Conservation (phyloP, 2,113 vertebrate genomes). For the Crotophaga sulcirostris region DNA sequence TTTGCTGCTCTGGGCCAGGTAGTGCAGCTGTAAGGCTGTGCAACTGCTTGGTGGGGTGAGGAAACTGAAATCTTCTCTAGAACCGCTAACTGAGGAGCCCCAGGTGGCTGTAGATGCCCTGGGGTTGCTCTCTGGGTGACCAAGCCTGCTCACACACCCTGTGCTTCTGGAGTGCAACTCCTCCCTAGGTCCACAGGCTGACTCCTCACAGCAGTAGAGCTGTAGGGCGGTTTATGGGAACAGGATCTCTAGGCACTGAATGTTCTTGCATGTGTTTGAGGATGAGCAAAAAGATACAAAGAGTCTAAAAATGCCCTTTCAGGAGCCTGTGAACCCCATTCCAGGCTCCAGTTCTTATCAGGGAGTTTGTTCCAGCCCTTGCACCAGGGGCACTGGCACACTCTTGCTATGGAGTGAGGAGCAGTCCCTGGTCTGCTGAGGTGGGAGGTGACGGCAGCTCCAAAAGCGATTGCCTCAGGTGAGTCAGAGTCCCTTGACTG, state of each 20-base stretch:
- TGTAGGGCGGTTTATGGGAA: background rate
- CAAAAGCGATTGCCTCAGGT: rapidly evolving
- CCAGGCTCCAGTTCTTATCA: background rate
- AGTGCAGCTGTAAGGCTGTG: background rate
- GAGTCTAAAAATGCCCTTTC: background rate
- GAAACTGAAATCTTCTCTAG: background rate
- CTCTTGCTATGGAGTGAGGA: background rate
- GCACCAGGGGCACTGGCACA: rapidly evolving
- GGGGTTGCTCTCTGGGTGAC: background rate
- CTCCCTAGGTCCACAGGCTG: background rate
- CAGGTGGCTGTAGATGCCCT: background rate
- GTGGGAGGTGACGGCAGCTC: background rate
- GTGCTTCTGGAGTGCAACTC: background rate
- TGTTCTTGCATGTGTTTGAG: background rate
- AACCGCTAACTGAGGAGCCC: background rate
- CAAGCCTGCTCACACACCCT: background rate
- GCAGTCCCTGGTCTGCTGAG: rapidly evolving
- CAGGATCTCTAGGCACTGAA: background rate
- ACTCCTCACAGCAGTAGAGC: background rate
- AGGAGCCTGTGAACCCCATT: background rate
- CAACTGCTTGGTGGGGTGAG: background rate
- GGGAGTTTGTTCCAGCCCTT: background rate
- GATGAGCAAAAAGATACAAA: background rate
- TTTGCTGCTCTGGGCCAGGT: background rate
- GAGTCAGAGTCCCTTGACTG: background rate